A percentile compares a stretch with the other conserved stretches of the same genome.
Conservation (phyloP, 2,797 vertebrate genomes). For the Merluccius polli region DNA sequence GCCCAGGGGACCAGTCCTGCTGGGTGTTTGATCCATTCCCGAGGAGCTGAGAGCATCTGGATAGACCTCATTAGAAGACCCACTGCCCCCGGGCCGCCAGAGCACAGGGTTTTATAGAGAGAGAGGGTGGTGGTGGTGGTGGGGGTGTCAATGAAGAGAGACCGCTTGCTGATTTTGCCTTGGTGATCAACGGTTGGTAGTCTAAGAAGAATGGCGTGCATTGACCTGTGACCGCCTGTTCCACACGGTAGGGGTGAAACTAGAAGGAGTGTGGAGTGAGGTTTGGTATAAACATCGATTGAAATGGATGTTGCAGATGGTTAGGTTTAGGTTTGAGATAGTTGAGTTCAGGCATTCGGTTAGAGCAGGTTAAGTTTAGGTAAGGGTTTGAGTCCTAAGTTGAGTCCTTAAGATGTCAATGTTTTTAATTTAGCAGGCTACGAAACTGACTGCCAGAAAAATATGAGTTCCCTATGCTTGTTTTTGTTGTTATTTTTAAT, state of each 20-base stretch:
- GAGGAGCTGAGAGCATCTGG: slow-evolving; percentile 57
- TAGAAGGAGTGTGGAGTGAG: background rate
- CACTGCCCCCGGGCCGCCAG: slow-evolving; percentile 45
- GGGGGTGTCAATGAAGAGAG: background rate
- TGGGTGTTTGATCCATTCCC: slow-evolving; percentile 35
- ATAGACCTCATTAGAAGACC: slow-evolving; percentile 56
- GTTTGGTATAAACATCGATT: background rate
- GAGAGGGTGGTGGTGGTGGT: slow-evolving; percentile 38
- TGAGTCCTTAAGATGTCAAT: no score
- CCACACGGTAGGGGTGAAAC: background rate
- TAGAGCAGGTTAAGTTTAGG: background rate
- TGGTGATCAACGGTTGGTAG: slow-evolving; percentile 37
- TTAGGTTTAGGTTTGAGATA: background rate
- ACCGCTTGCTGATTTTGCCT: slow-evolving; percentile 12
- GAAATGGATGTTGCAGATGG: background rate
- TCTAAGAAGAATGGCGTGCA: slow-evolving; percentile 21
- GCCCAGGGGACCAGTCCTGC: slow-evolving; percentile 31
- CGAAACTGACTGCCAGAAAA: no score
- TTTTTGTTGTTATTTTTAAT: no score
- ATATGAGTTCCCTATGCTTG: no score
- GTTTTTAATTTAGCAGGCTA: no score
- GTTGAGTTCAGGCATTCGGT: background rate
- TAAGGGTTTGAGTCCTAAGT: background rate
- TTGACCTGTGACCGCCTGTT: slow-evolving; percentile 9
- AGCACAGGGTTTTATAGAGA: slow-evolving; percentile 49